phyloP scores from a whole-genome alignment of 1,140 invertebrate genomes.

The Plodia interpunctella region DNA sequence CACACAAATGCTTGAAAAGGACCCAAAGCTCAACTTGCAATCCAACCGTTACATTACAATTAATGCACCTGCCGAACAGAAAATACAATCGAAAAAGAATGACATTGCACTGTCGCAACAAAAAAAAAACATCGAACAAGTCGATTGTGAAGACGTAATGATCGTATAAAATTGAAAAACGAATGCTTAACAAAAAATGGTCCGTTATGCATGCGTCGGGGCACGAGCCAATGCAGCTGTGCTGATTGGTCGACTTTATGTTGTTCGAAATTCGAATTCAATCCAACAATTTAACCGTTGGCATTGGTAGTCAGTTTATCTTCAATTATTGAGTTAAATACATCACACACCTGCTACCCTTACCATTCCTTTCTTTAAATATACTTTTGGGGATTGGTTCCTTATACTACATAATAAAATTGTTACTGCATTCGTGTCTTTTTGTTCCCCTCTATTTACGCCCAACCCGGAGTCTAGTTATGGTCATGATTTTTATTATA shows the following conservation, averaged over 20 bases:
- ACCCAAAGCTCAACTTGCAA: not conserved
- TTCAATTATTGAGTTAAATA: slow-evolving; percentile 3
- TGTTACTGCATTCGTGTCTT: too few relatives aligned
- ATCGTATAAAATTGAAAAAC: slow-evolving; percentile 4
- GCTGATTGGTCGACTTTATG: slow-evolving; percentile 17
- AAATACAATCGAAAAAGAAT: not conserved
- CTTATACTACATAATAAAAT: too few relatives aligned
- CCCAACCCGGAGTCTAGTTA: too few relatives aligned
- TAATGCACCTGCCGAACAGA: not conserved
- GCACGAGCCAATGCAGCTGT: slow-evolving; percentile 17
- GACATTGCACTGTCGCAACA: not conserved
- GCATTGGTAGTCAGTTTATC: slow-evolving; percentile 1
- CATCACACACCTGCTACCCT: slow-evolving; percentile 8
- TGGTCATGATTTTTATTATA: too few relatives aligned
- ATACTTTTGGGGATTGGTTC: too few relatives aligned
- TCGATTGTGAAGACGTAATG: slow-evolving; percentile 6
- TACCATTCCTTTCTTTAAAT: not conserved
- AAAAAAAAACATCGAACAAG: not conserved
- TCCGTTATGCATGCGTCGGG: slow-evolving; percentile 11
- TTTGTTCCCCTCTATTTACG: too few relatives aligned
- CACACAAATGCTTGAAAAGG: not conserved
- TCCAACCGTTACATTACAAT: not conserved
- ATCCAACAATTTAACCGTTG: slow-evolving; percentile 9
- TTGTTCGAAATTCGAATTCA: slow-evolving; percentile 17
- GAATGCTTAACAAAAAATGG: not conserved